These are phyloP conservation scores for Drosophila bocqueti DNA, from an alignment of 1,140 invertebrate species.

Conservation along the genomic window DNA sequence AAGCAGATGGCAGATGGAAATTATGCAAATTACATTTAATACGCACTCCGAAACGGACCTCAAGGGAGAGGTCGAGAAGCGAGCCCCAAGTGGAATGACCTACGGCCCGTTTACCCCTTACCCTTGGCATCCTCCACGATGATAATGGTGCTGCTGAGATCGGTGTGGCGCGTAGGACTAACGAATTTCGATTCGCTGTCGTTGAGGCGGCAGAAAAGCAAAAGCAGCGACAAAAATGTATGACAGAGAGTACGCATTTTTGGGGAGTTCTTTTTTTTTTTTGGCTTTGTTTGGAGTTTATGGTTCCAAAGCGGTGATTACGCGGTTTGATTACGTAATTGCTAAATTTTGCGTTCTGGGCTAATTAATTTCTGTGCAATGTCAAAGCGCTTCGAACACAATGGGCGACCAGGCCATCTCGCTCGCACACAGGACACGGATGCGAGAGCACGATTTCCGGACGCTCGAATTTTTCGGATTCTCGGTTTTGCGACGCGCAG, in stretches of 20 bases:
- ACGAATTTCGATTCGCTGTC: constrained; percentile 61
- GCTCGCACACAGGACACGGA: constrained; percentile 52
- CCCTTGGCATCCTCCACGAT: constrained; percentile 84
- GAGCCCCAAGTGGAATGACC: constrained; percentile 57
- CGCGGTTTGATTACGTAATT: constrained; percentile 44
- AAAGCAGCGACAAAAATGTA: constrained; percentile 8
- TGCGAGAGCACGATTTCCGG: constrained; percentile 56
- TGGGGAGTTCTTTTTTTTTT: background rate
- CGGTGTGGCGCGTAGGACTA: constrained; percentile 73
- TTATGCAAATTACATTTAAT: constrained; percentile 82
- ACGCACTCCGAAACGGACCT: constrained; percentile 52
- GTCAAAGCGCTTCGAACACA: constrained; percentile 44
- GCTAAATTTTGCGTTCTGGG: constrained; percentile 41
- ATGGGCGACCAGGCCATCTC: constrained; percentile 24
- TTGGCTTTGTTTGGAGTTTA: constrained; percentile 13
- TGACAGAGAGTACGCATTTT: constrained; percentile 15
- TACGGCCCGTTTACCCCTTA: constrained; percentile 43
- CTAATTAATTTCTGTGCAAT: constrained; percentile 56
- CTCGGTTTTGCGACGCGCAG: constrained; percentile 49
- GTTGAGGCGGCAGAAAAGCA: constrained; percentile 33
- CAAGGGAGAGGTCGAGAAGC: constrained; percentile 8
- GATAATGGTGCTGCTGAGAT: constrained; percentile 80
- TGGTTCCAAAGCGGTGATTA: constrained; percentile 24
- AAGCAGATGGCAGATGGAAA: constrained; percentile 53
- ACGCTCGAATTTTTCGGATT: background rate